These are phyloP conservation scores for Hyphantria cunea DNA, from an alignment of 1,140 invertebrate species.

Conservation along the genomic window DNA sequence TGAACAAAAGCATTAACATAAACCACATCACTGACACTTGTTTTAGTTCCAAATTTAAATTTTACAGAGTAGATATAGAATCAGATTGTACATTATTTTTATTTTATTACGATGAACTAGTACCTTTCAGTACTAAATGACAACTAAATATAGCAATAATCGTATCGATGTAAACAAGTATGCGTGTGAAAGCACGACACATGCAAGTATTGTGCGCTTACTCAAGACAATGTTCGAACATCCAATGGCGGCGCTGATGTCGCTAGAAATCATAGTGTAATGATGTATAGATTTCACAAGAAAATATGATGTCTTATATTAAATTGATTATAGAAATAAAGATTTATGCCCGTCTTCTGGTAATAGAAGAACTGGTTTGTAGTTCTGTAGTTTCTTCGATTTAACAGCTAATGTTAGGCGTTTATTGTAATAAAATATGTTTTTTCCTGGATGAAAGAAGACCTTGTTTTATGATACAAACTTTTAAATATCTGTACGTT, in stretches of 20 bases:
- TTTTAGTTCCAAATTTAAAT: slow-evolving; percentile 10
- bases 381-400: no score
- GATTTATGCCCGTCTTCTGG: no score
- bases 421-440: no score
- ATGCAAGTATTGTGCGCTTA: slow-evolving; percentile 50
- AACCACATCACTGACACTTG: slow-evolving; percentile 33
- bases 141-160: slow-evolving; percentile 38
- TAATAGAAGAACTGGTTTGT: no score
- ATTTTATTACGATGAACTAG: slow-evolving; percentile 1
- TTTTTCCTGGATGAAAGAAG: no score
- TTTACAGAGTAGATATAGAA: slow-evolving; percentile 20
- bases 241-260: slow-evolving; percentile 9
- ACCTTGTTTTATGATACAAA: no score
- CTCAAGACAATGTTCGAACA: slow-evolving; percentile 3
- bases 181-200: slow-evolving; percentile 66
- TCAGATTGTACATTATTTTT: slow-evolving; percentile 14
- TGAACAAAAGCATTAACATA: slow-evolving; percentile 31
- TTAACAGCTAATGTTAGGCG: no score
- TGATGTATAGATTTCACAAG: slow-evolving; percentile 15
- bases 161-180: slow-evolving; percentile 54
- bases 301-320: not conserved
- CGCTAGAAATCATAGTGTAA: slow-evolving; percentile 24
- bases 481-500: no score
- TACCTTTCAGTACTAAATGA: slow-evolving; percentile 17
- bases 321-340: not conserved